Percentiles rank a stretch among this genome's conserved stretches.
phyloP scores from a whole-genome alignment of 2,888 invertebrate genomes.

The Rhagonycha fulva region DNA sequence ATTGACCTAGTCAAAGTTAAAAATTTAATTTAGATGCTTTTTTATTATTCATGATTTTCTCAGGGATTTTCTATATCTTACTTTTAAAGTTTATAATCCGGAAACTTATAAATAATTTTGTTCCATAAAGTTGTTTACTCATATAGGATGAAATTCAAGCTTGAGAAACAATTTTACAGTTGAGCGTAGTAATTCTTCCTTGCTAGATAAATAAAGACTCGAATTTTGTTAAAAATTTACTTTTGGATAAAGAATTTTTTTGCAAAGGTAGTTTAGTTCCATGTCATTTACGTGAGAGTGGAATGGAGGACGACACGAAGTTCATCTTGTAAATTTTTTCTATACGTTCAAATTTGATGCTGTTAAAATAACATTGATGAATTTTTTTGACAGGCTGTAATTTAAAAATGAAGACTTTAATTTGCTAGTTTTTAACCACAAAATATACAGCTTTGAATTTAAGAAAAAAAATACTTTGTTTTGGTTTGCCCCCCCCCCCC shows the following conservation, averaged over 20 bases:
- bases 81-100: neutral
- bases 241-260: neutral
- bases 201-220: neutral
- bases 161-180: neutral
- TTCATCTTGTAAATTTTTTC: too few species aligned
- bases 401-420: too few species aligned
- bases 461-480: too few species aligned
- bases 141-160: neutral
- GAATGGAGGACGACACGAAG: too few species aligned
- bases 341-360: too few species aligned
- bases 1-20: neutral
- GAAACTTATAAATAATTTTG: neutral
- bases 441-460: too few species aligned
- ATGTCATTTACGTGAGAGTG: too few species aligned
- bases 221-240: neutral
- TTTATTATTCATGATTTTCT: neutral
- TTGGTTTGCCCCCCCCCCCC: too few species aligned
- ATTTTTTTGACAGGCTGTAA: too few species aligned
- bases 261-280: neutral
- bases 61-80: neutral
- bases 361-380: too few species aligned
- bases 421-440: too few species aligned
- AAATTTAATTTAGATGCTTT: neutral
- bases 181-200: neutral
- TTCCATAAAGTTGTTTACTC: neutral